Evolutionary conservation across 2,888 invertebrate genomes (phyloP), one percentile per base, ranked within the genome.

Genomic region (Meiosimyza decipiens): DNA sequence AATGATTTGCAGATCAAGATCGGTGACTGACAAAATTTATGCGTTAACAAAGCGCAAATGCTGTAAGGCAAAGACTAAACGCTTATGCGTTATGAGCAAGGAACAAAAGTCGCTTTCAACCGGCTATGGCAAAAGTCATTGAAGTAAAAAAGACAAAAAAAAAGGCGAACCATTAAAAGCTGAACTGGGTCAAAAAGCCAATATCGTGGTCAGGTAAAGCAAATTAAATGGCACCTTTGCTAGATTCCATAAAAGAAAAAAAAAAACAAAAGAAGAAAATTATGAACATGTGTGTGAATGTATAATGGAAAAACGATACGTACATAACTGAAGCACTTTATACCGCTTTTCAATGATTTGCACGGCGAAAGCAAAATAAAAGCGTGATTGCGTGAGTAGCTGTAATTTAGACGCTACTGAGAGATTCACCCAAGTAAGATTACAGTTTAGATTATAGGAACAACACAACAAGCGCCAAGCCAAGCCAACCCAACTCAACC

Each of bases 1-100:
- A 72, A 74, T 74, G 74, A 74, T 73, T 73, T 73, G 71, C 74
- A 64, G 74, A 74, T 73, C 74, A 71, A 73, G 73, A 74, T 74
- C 55, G 40, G 55, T 16, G 22, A 18, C 18, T 40, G 70, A 54
- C 54, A 60, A 68, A 72, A 74, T 74, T 74, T 74, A 73, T 68
- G 72, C 64, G 71, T 52, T 74, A 74, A 72, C 66, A 70, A 62
- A 71, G 60, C 62, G 54, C 72, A 71, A 63, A 65, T 59, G 57
- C 65, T 72, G 74, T 72, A 57, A 47, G 16, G 49, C 49, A n/a
- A 50, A 12, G 6, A 22, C n/a, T 49, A 18, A 69, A 22, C 11
- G 59, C 11, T 18, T 28, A 9, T 22, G 52, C 22, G 7, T 40
- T 40, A 40, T 18, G 22, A 18, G 9, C 55, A 55, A 54, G 28